Base-by-base conservation (phyloP, 1,140 invertebrate genomes). In the Heliconius congener region DNA sequence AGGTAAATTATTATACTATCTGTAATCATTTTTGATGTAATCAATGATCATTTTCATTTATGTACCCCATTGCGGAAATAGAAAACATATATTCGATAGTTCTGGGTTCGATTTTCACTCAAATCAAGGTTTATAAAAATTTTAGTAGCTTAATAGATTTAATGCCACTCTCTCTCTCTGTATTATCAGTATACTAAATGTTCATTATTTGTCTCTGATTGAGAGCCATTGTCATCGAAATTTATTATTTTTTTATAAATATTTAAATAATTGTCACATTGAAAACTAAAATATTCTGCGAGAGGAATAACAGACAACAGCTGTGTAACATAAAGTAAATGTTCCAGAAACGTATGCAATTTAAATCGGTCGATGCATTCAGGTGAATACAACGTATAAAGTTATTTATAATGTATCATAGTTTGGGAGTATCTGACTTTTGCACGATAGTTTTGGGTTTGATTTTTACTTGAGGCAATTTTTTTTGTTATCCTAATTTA, bases 311-410 rank as follows among this genome's bases (percentile, higher is more conserved):
- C n/a, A 66, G 60, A 66, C 60, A 66, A 30, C 60, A 66, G 60
- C 9, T 66, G 60, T 66, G 60, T 66, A 16, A 66, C 27, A 66
- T 66, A 66, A 66, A 66, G 60, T 66, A 30, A 66, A 66, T 66
- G 60, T 66, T 30, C 60, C 60, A 66, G 60, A 66, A 66, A 66
- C 60, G 60, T 66, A 66, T 66, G 60, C 60, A 66, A 66, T 30
- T 66, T 66, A 66, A 66, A 66, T 30, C 23, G 60, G 60, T 66
- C 23, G 27, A 66, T 66, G 60, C 23, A 30, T 66, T 27, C 60
- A 66, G 23, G 60, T 66, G 60, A 66, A 66, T 66, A 1, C 60
- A 30, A 16, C 27, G 8, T 66, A 66, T 66, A 66, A 66, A 66
- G 11, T 66, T 66, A 66, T 66, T 16, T 30, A 30, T 66, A 30